Evolutionary conservation across 2,113 vertebrate species (phyloP), one percentile per base, ranked within the genome.

Genomic region (Probosciger aterrimus): DNA sequence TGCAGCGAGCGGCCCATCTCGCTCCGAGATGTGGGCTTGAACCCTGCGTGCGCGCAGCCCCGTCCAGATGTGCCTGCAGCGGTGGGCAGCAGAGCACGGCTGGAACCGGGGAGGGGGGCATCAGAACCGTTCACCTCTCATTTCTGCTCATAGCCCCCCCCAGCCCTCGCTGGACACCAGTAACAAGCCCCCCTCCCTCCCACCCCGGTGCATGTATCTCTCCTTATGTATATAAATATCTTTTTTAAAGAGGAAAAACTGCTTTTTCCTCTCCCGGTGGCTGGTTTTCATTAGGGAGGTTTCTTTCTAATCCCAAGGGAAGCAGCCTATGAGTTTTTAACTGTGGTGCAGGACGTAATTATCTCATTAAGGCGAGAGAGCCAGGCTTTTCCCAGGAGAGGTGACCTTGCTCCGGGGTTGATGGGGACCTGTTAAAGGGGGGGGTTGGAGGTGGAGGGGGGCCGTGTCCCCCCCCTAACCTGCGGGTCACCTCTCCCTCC

Each of bases 261-360:
- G 55, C 10, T 83, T 92, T 91, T 86, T 79, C 63, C 60, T 60
- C 25, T 75, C 62, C 69, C 64, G 8, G 81, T 77, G 92, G 90
- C 93, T 95, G 96, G 75, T 96, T 96, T 96, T 91, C 97, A 97
- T 96, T 97, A 96, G 80, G 94, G 81, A 94, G 96, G 92, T 92
- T 96, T 90, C 95, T 80, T 82, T 86, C 73, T 65, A 86, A 93
- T 27, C 79, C 75, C 89, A 57, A 64, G 81, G 88, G 87, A 94
- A 90, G 69, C 76, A 75, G 92, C 93, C 93, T 93, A 85, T 92
- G 95, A 80, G 94, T 94, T 94, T 88, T 88, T 95, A 90, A 85
- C 82, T 78, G 78, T 81, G 75, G 86, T 86, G 80, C 78, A 95
- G 94, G 79, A 94, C 55, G 88, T 96, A 83, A 94, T 85, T 95